Conservation (phyloP, 2,888 invertebrate genomes). For the Ecliptopera silaceata region DNA sequence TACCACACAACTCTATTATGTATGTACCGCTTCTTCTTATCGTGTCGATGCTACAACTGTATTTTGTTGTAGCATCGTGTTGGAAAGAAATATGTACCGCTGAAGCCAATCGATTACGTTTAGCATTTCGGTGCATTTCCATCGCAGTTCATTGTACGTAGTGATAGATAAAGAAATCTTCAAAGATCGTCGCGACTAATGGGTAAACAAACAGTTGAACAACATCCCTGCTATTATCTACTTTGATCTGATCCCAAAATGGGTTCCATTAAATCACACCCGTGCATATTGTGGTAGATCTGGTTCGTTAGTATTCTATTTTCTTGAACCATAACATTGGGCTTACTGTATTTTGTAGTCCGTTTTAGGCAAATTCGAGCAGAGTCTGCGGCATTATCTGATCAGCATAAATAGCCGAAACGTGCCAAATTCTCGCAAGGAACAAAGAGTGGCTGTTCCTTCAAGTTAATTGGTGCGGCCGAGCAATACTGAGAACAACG, state of each 20-base stretch:
- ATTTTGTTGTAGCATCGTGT: too few relatives aligned
- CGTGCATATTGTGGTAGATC: neutral
- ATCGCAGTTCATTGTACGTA: too few relatives aligned
- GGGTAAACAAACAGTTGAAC: neutral
- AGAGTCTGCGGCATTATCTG: constrained; percentile 49
- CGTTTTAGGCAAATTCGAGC: constrained; percentile 25
- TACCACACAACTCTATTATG: neutral
- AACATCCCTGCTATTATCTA: neutral
- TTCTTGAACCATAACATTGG: neutral
- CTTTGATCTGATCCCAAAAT: neutral
- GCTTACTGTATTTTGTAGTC: neutral
- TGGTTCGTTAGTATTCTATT: neutral
- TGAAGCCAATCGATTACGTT: neutral
- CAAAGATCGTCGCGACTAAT: neutral
- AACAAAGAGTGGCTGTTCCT: constrained; percentile 64
- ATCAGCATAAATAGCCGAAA: constrained; percentile 60
- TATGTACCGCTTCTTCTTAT: neutral
- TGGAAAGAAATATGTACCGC: too few relatives aligned
- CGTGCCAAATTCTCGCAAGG: constrained; percentile 67
- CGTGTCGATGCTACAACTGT: too few relatives aligned
- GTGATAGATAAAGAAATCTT: neutral
- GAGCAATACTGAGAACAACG: constrained; percentile 52
- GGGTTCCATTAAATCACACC: neutral
- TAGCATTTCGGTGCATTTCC: neutral
- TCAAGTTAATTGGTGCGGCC: constrained; percentile 62